Evolutionary conservation across 2,113 vertebrate species (phyloP), one percentile per base, ranked within the genome.

Genomic region (Neomonachus schauinslandi): DNA sequence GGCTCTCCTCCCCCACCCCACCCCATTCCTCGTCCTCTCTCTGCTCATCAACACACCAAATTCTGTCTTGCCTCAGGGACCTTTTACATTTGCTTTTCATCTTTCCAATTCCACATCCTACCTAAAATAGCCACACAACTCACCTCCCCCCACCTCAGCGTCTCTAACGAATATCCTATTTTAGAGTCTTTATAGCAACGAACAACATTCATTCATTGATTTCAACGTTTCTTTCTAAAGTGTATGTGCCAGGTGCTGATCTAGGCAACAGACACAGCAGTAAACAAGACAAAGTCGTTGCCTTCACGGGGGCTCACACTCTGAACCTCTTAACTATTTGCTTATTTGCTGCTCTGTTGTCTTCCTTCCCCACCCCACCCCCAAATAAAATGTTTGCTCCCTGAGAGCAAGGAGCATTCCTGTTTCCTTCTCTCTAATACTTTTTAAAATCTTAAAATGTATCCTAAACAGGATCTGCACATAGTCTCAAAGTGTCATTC

Each of bases 391-490:
- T 12, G 33, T 80, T 65, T 80, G 55, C 39, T 89, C 51, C 7
- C 0, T 7, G 49, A 69, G 55, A 69, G 31, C 24, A 15, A 71
- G 49, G 26, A 49, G 28, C 28, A 36, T 61, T 89, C 77, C 26
- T 28, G 69, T 53, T 61, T 81, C 65, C 39, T 82, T 69, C 74
- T 28, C 22, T 65, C 28, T 39, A 61, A 93, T 22, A 53, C 61
- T 94, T 85, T 33, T 51, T 2, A 57, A 92, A 84, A 57, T 51
- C 57, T 92, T 92, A 92, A 89, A 95, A 72, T 81, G 84, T 94
- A 86, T 93, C 85, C n/a, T 59, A 80, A 61, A 39, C 83, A 83
- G 82, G 82, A 88, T 77, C 59, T 91, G 55, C 18, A 51, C n/a
- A 77, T 2, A 49, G 10, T 59, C 22, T 79, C 59, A 67, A 46